phyloP scores from a whole-genome alignment of 2,113 vertebrate genomes.

The Embiotoca jacksoni region DNA sequence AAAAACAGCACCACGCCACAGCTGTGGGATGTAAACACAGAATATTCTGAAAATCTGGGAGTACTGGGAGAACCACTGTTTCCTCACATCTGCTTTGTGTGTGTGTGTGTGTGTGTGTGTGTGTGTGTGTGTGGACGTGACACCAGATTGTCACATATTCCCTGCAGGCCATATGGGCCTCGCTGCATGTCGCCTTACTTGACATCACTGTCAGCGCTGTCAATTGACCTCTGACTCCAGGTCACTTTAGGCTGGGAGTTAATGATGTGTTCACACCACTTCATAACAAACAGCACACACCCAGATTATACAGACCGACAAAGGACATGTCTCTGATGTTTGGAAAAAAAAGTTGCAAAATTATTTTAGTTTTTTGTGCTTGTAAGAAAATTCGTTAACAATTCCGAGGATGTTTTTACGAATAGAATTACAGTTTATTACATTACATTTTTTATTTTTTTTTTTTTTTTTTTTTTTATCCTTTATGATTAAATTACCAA shows the following conservation, averaged over 20 bases:
- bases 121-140: conserved; percentile 45
- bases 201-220: conserved; percentile 82
- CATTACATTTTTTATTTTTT: no score
- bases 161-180: conserved; percentile 80
- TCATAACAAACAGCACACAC: conserved; percentile 69
- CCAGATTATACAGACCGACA: neutral
- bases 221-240: conserved; percentile 83
- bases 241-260: conserved; percentile 74
- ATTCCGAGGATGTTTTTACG: no score
- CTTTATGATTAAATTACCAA: no score
- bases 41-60: neutral
- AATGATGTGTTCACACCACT: conserved; percentile 82
- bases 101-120: conserved; percentile 20
- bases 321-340: conserved; percentile 4
- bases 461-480: no score
- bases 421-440: no score
- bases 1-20: neutral
- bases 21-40: conserved; percentile 1
- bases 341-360: no score
- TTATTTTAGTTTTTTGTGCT: no score
- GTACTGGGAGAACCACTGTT: neutral
- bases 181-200: conserved; percentile 74
- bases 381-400: no score
- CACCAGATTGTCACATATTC: conserved; percentile 70
- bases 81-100: neutral